Percentiles rank a stretch among this genome's conserved stretches.
Evolutionary conservation across 2,888 invertebrate species (phyloP).

Genomic region (Nymphalis urticae): DNA sequence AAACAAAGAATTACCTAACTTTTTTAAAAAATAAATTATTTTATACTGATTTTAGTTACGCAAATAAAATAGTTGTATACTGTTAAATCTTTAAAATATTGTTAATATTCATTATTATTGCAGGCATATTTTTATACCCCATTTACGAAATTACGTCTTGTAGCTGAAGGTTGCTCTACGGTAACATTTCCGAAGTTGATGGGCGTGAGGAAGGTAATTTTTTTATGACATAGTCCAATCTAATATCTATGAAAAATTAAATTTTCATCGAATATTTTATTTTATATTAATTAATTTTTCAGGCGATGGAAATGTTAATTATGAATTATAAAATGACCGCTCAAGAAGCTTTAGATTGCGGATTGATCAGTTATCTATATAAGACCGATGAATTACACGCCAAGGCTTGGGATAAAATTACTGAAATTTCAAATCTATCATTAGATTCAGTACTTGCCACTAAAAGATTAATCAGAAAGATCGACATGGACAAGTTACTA

Average conservation of each 20-base stretch:
- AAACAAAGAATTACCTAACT: too few species aligned
- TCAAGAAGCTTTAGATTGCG: slow-evolving; percentile 87
- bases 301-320: slow-evolving; percentile 83
- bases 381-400: slow-evolving; percentile 83
- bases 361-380: slow-evolving; percentile 90
- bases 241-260: neutral
- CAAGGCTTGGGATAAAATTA: slow-evolving; percentile 82
- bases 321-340: slow-evolving; percentile 90
- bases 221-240: neutral
- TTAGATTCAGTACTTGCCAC: slow-evolving; percentile 82
- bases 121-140: slow-evolving; percentile 95
- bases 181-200: slow-evolving; percentile 91
- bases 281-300: slow-evolving; percentile 38
- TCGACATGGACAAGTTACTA: slow-evolving; percentile 83
- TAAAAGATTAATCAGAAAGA: slow-evolving; percentile 85
- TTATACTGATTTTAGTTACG: too few species aligned
- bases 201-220: slow-evolving; percentile 87
- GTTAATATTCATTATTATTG: slow-evolving; percentile 42
- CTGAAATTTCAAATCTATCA: slow-evolving; percentile 79
- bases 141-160: slow-evolving; percentile 91
- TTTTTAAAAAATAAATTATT: too few species aligned
- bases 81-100: too few species aligned
- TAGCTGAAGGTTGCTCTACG: slow-evolving; percentile 94
- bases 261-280: neutral
- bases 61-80: too few species aligned